phyloP scores from a whole-genome alignment of 2,888 invertebrate genomes.

The Poecilus cupreus region DNA sequence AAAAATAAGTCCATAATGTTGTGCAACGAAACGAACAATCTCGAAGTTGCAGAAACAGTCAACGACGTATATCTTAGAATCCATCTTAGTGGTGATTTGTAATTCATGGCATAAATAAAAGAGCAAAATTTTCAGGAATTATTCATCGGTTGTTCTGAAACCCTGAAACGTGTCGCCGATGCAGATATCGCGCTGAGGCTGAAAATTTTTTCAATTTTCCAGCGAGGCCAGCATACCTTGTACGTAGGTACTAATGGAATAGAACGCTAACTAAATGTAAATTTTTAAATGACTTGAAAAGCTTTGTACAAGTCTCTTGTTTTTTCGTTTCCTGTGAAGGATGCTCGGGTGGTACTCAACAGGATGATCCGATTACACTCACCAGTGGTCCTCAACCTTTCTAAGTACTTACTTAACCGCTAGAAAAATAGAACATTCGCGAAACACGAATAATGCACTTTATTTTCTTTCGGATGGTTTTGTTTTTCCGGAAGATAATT shows the following conservation, averaged over 20 bases:
- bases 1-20: too few species aligned
- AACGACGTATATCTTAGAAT: not conserved
- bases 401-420: not conserved
- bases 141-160: conserved; percentile 27
- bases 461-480: not conserved
- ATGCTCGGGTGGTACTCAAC: conserved; percentile 23
- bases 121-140: not conserved
- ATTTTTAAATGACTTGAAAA: conserved; percentile 50
- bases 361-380: conserved; percentile 40
- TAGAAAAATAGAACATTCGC: conserved; percentile 15
- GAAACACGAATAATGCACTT: not conserved
- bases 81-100: not conserved
- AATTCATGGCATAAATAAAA: conserved; percentile 36
- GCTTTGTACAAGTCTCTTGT: conserved; percentile 30
- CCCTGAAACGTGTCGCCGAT: conserved; percentile 20
- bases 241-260: conserved; percentile 27
- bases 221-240: not conserved
- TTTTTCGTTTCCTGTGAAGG: conserved; percentile 39
- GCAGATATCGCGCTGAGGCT: conserved; percentile 3
- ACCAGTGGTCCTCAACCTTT: conserved; percentile 36
- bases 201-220: conserved; percentile 35
- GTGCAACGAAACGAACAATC: too few species aligned
- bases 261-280: conserved; percentile 41
- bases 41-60: too few species aligned
- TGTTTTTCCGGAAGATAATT: not conserved